Evolutionary conservation across 2,888 invertebrate species (phyloP).

Genomic region (Acronicta alni): DNA sequence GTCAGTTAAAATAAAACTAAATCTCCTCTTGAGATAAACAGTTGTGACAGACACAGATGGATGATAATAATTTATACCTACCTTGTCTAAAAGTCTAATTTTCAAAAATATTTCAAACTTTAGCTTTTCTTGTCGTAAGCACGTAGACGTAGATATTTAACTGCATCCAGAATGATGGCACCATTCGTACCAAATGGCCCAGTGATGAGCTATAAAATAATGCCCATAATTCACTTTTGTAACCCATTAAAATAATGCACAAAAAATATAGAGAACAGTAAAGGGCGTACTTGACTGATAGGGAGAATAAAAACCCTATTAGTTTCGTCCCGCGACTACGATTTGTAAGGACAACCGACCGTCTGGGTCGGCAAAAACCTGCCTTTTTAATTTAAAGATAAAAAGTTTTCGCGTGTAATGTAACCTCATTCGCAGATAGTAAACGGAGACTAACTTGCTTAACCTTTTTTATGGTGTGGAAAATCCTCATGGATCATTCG

Average conservation of each 20-base stretch:
- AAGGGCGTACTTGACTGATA: conserved; percentile 16
- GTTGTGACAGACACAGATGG: no score
- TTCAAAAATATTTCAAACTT: no score
- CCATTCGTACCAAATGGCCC: conserved; percentile 12
- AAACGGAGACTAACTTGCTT: conserved; percentile 10
- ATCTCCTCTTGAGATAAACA: no score
- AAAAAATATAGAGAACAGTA: conserved; percentile 18
- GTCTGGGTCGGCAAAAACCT: conserved; percentile 5
- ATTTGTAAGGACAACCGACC: conserved; percentile 23
- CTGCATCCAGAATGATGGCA: conserved; percentile 3
- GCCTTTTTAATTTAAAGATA: conserved; percentile 2
- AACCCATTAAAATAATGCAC: conserved; percentile 24
- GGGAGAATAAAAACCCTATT: conserved; percentile 25
- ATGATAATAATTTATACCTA: no score
- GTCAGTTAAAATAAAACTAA: no score
- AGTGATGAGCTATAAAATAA: conserved; percentile 9
- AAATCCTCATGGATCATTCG: neutral
- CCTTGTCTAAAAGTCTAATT: neutral
- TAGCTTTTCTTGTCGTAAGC: neutral
- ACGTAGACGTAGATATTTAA: neutral
- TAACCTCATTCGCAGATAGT: conserved; percentile 4
- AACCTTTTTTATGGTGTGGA: no score
- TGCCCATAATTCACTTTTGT: conserved; percentile 19
- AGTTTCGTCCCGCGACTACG: conserved; percentile 2
- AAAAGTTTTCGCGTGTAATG: neutral